These are phyloP conservation scores for Temnothorax longispinosus DNA, from an alignment of 1,140 invertebrate genomes.

Conservation along the genomic window DNA sequence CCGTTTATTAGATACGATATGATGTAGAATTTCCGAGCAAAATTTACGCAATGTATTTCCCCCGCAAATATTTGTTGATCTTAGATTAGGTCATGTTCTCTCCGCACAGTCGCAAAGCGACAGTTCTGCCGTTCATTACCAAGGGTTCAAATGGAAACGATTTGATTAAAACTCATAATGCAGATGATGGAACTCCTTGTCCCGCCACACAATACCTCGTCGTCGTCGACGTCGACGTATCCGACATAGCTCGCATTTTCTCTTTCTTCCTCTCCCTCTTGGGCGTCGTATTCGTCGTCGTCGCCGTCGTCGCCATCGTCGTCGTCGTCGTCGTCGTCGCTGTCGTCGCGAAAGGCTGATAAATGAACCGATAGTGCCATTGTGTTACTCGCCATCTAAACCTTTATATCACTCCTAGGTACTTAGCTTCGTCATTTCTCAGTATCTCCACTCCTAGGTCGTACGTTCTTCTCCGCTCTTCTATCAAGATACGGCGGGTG, in stretches of 20 bases:
- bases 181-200: conserved; percentile 78
- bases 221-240: conserved; percentile 72
- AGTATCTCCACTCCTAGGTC: conserved; percentile 55
- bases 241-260: conserved; percentile 63
- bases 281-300: conserved; percentile 47
- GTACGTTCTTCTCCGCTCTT: conserved; percentile 17
- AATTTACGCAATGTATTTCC: background rate
- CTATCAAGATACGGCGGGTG: conserved; percentile 37
- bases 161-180: conserved; percentile 84
- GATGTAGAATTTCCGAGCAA: background rate
- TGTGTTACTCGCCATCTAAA: conserved; percentile 80
- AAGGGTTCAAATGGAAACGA: conserved; percentile 78
- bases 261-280: conserved; percentile 47
- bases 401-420: conserved; percentile 76
- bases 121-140: conserved; percentile 31
- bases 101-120: background rate
- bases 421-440: conserved; percentile 59
- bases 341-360: conserved; percentile 80
- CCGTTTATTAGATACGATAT: background rate
- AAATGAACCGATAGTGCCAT: conserved; percentile 85
- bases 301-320: conserved; percentile 60
- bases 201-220: conserved; percentile 75
- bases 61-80: conserved; percentile 11
- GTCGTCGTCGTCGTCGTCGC: conserved; percentile 45
- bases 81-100: conserved; percentile 28